Evolutionary conservation across 2,888 invertebrate species (phyloP).

Genomic region (Lasiommata megera): DNA sequence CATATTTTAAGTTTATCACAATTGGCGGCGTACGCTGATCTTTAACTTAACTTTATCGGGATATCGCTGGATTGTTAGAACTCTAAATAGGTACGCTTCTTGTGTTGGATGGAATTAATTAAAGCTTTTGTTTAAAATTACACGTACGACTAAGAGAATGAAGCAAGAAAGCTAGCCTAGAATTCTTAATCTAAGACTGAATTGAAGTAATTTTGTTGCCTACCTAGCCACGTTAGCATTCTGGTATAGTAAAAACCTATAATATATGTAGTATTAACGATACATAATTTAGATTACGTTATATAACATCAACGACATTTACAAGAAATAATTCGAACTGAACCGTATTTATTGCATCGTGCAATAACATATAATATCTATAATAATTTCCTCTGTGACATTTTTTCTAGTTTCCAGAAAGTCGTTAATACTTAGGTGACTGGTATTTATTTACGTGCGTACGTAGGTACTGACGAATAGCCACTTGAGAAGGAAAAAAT

Average conservation of each 20-base stretch:
- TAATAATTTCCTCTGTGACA: background rate
- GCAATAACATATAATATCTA: background rate
- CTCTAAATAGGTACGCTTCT: background rate
- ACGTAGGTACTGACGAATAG: constrained; percentile 40
- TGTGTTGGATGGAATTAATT: constrained; percentile 2
- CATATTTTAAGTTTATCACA: constrained; percentile 49
- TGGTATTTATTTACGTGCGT: constrained; percentile 3
- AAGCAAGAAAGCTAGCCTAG: background rate
- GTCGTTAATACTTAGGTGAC: constrained; percentile 1
- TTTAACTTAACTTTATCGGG: constrained; percentile 25
- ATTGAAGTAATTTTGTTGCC: background rate
- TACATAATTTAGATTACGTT: no score
- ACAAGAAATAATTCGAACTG: background rate
- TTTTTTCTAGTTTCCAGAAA: constrained; percentile 8
- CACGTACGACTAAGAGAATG: background rate
- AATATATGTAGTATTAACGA: no score
- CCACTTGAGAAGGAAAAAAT: constrained; percentile 33
- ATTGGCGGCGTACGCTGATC: constrained; percentile 28
- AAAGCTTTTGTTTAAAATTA: constrained; percentile 9
- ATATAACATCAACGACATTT: background rate
- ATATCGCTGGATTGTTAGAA: constrained; percentile 19
- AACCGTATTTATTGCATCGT: background rate
- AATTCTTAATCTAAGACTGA: background rate
- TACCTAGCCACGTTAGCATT: no score
- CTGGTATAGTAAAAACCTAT: no score